Evolutionary conservation across 2,113 vertebrate species (phyloP), one percentile per base, ranked within the genome.

Genomic region (Calidris pygmaea): DNA sequence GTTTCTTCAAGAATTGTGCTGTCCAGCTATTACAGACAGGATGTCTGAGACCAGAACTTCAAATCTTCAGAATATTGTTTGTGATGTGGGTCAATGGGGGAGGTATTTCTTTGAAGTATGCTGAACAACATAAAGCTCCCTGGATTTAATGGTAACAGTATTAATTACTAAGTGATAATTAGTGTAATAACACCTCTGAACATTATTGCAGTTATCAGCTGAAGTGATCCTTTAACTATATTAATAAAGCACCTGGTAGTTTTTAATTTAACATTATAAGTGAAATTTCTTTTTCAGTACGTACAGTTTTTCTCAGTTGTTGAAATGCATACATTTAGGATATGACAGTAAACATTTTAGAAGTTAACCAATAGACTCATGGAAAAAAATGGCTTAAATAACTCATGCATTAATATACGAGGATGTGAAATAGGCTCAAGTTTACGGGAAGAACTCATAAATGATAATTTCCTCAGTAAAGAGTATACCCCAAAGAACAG

Each of bases 151-250:
- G 14, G 48, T 50, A 91, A 78, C 6, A 63, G 13, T 62, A 93
- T 94, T 96, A 95, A 95, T 93, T 93, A 94, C 82, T 91, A 79
- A 93, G 60, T 70, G n/a, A 73, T 96, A 96, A 97, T 93, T 95
- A 89, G 30, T 87, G 45, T n/a, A 77, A 92, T 84, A 66, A 70
- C 43, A 85, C 29, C 53, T 90, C 88, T 85, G 60, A 95, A 94
- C 15, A 74, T 62, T 94, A n/a, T 41, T 93, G 34, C 19, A 8
- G 19, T 62, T 96, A 86, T 76, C 60, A 89, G 56, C 26, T 52
- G 71, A 96, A 96, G 13, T 23, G 10, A 94, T 95, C 14, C 29
- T 70, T 74, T 79, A 74, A 79, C 58, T 95, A 73, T 84, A 83
- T 82, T 96, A 90, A 50, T 72, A 95, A 95, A 41, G 1, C 4